Percentiles rank a stretch among this genome's conserved stretches.
phyloP scores from a whole-genome alignment of 2,888 invertebrate species.

The Eilema depressum region DNA sequence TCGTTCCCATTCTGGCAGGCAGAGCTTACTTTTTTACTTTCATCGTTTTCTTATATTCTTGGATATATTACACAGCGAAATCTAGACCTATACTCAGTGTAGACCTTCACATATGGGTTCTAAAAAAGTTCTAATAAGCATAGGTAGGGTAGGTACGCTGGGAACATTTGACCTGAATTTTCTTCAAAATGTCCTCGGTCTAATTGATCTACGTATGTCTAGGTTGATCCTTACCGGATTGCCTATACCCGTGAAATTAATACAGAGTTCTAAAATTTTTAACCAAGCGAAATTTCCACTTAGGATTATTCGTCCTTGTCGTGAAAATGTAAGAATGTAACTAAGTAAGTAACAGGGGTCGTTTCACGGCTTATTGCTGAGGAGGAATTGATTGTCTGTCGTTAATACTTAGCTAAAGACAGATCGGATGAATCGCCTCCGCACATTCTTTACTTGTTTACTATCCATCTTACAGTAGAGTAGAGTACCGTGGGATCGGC shows the following conservation, averaged over 20 bases:
- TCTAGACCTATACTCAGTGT: no score
- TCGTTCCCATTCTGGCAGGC: no score
- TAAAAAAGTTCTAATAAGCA: no score
- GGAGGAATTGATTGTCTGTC: conserved; percentile 62
- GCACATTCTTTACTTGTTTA: conserved; percentile 70
- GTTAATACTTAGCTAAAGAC: conserved; percentile 59
- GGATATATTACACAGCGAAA: no score
- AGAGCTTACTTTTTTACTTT: not conserved
- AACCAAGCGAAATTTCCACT: not conserved
- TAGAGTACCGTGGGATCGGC: conserved; percentile 56
- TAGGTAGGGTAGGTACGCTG: no score
- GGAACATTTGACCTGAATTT: no score
- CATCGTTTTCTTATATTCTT: not conserved
- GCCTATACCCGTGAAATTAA: not conserved
- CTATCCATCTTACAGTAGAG: conserved; percentile 59
- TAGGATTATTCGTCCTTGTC: conserved; percentile 41
- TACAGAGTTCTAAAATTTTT: not conserved
- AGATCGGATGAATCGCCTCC: conserved; percentile 69
- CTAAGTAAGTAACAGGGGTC: conserved; percentile 70
- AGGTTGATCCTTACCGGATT: not conserved
- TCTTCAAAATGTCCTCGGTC: not conserved
- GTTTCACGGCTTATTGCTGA: conserved; percentile 63
- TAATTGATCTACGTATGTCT: not conserved
- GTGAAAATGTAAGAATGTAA: conserved; percentile 63
- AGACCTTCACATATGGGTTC: no score